Base-by-base conservation (phyloP, 2,888 invertebrate genomes). In the Eupithecia dodoneata region DNA sequence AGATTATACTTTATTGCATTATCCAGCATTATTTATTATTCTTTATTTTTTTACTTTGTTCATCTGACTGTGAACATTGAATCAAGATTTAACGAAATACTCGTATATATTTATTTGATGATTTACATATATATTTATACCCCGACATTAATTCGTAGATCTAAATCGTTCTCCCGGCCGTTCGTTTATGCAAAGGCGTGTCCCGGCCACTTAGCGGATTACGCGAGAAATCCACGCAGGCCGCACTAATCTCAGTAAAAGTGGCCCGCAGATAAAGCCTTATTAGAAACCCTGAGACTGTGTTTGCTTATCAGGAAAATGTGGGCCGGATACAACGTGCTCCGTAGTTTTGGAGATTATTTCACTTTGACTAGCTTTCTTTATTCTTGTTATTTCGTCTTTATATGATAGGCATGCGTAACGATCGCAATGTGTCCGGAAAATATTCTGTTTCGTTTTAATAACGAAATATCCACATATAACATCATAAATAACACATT, bases 201-300 rank as follows among this genome's bases (percentile, higher is more conserved):
- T 65, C 76, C 30, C 59, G 44, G 66, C 49, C 78, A 79, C 79
- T 80, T 80, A 80, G 76, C 74, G 66, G 80, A 77, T 80, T 81
- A 80, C 76, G 75, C 70, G 81, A 78, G 80, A 79, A 80, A 78
- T 79, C 76, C 67, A 74, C 44, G 71, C 74, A 65, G 75, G 73
- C 72, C 69, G 63, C 72, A 73, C 73, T 80, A 79, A 79, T 78
- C 78, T 78, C 65, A 9, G 74, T 74, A 78, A 76, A 78, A 76
- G 78, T 76, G 72, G 74, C 59, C 69, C 15, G n/a, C 30, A 71
- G 78, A 78, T 78, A 78, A 78, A 76, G 72, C 74, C 78, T 78
- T 71, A 70, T 76, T 78, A 78, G 78, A 78, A 76, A 78, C 47
- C 72, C 65, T 75, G 59, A 75, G 65, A 70, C 55, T 72, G 49